Evolutionary conservation across 2,797 vertebrate species (phyloP), one percentile per base, ranked within the genome.

Genomic region (Oceanodroma leucorhoa): DNA sequence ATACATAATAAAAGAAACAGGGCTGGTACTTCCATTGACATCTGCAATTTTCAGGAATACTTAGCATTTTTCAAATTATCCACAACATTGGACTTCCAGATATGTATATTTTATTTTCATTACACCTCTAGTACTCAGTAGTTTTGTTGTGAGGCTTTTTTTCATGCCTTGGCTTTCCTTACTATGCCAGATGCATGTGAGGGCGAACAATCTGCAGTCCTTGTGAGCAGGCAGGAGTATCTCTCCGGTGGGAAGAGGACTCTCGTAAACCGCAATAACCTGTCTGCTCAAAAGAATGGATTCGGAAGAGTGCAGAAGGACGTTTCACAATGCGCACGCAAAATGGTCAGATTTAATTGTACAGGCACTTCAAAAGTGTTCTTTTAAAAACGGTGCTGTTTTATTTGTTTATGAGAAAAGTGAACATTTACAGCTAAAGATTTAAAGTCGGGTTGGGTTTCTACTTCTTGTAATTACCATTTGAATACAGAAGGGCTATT

Each of bases 311-410:
- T 2, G 0, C 0, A 0, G 53, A 43, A 3, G 12, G 16, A 36
- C 0, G 0, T 51, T 89, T 75, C 1, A 5, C 27, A 48, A 12
- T 9, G 11, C 0, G 0, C 22, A 34, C 62, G 46, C 30, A 72
- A 88, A 92, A 69, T 9, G 24, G 20, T 40, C 40, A 14, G 2
- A 24, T 58, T 24, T 86, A 83, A 46, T 23, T 69, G 54, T 48
- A 61, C 40, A 48, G 50, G 29, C 30, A 62, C 26, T 81, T 93
- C 30, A 23, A 48, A 72, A 76, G 23, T 46, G 29, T 26, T 34
- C 24, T 30, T 92, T 83, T 54, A 54, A 20, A 89, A 90, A 54
- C 3, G 3, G 14, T 57, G 14, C 4, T 48, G 18, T 60, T 94
- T 54, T 81, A 70, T 45, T 78, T 21, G 20, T 87, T 94, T 91